phyloP scores from a whole-genome alignment of 2,797 vertebrate species.

The Halcyon leucocephala region DNA sequence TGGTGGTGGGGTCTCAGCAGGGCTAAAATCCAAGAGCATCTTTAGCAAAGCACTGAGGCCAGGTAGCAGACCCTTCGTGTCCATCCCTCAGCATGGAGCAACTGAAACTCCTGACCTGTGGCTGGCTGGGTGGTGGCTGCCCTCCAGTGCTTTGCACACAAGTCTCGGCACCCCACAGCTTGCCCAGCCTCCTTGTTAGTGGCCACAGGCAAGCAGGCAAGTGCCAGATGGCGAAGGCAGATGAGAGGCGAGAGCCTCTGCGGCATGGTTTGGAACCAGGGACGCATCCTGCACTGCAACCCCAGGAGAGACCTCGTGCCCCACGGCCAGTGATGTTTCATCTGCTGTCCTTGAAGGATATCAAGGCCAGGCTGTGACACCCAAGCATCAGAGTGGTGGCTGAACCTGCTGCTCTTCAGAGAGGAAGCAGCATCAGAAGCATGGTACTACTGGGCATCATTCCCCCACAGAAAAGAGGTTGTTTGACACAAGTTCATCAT shows the following conservation, averaged over 20 bases:
- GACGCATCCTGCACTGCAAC: not conserved
- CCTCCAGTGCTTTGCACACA: not conserved
- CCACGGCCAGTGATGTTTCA: rapidly evolving
- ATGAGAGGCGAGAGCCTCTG: not conserved
- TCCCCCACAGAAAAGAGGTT: not conserved
- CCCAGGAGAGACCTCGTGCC: not conserved
- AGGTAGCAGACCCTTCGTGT: not conserved
- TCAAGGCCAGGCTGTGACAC: not conserved
- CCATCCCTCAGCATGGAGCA: not conserved
- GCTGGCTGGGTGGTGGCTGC: not conserved
- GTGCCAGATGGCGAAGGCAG: rapidly evolving
- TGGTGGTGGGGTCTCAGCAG: not conserved
- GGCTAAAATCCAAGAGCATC: not conserved
- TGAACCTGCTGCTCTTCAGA: not conserved
- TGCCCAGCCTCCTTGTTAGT: rapidly evolving
- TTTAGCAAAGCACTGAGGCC: not conserved
- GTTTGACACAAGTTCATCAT: not conserved
- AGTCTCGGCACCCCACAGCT: rapidly evolving
- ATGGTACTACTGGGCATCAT: rapidly evolving
- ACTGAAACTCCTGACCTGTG: not conserved
- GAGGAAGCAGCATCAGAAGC: not conserved
- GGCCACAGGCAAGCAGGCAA: not conserved
- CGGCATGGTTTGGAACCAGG: rapidly evolving
- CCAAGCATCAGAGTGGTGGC: not conserved
- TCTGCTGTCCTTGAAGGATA: not conserved